Percentiles rank a stretch among this genome's conserved stretches.
These are phyloP conservation scores for Onychorhynchus coronatus DNA, from an alignment of 2,113 vertebrate genomes.

Conservation along the genomic window DNA sequence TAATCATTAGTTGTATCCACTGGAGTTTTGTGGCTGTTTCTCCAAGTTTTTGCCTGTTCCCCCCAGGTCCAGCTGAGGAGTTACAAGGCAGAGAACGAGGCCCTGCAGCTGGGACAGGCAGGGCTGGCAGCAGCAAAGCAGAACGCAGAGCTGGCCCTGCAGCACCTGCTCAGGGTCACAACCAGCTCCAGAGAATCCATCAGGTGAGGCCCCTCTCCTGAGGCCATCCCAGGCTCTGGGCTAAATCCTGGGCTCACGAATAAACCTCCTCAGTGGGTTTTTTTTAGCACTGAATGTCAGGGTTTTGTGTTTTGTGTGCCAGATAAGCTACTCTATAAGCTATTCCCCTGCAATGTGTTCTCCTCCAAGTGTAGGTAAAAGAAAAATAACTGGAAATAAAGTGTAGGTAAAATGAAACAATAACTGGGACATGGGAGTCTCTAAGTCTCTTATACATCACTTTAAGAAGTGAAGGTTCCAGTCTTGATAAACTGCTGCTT, in stretches of 20 bases:
- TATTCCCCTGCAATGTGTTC: rapidly evolving
- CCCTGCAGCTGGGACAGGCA: conserved; percentile 72
- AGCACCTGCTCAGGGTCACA: conserved; percentile 78
- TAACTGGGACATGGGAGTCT: not conserved
- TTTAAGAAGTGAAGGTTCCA: not conserved
- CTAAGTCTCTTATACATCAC: not conserved
- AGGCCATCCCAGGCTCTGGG: rapidly evolving
- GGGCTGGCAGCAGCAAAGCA: conserved; percentile 76
- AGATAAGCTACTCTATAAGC: rapidly evolving
- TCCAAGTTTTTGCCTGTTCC: rapidly evolving
- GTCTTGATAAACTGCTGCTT: not conserved
- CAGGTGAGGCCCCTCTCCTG: conserved; percentile 35
- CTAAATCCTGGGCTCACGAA: rapidly evolving
- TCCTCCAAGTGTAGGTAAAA: not conserved
- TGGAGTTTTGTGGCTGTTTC: not conserved
- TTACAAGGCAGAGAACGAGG: conserved; percentile 71
- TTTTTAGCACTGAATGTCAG: not conserved
- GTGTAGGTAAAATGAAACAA: not conserved
- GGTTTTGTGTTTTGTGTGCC: not conserved
- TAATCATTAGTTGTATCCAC: rapidly evolving
- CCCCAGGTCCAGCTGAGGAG: conserved; percentile 75
- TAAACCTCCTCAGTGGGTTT: rapidly evolving
- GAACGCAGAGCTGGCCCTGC: conserved; percentile 82
- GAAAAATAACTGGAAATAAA: not conserved
- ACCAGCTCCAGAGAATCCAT: conserved; percentile 75